Percentiles rank a stretch among this genome's conserved stretches.
Evolutionary conservation across 2,113 vertebrate genomes (phyloP).

Genomic region (Mormyrus lacerda): DNA sequence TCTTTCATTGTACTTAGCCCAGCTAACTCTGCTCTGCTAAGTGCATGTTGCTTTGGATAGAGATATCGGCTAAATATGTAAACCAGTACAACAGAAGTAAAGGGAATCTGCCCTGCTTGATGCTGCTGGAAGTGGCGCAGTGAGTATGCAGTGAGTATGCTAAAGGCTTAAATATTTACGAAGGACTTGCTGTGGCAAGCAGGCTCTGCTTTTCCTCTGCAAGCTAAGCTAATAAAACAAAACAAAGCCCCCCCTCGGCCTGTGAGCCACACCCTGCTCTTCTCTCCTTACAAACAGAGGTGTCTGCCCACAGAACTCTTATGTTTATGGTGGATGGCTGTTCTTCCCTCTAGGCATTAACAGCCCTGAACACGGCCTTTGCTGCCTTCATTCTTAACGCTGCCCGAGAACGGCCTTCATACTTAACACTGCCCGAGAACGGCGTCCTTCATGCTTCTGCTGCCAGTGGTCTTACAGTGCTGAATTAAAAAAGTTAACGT

Average conservation of each 20-base stretch:
- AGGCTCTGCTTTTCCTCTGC: background rate
- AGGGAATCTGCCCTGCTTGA: background rate
- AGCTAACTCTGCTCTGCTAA: background rate
- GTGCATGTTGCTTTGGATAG: background rate
- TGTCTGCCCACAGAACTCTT: background rate
- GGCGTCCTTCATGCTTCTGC: background rate
- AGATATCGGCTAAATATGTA: background rate
- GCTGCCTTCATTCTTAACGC: background rate
- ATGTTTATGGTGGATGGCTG: background rate
- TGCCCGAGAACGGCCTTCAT: no score
- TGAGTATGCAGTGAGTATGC: background rate
- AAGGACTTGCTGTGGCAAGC: constrained; percentile 5
- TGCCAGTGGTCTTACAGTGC: background rate
- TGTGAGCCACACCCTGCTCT: background rate
- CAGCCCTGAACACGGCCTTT: background rate
- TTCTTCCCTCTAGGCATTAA: background rate
- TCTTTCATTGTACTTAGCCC: background rate
- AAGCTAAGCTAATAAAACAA: background rate
- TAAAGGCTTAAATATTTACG: background rate
- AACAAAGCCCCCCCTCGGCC: background rate
- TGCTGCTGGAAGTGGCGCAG: background rate
- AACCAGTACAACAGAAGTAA: background rate
- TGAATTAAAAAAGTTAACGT: background rate
- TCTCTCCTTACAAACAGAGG: background rate
- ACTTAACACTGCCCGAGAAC: background rate